Percentiles rank a stretch among this genome's conserved stretches.
Conservation (phyloP, 2,888 invertebrate species). For the Hyalella azteca region DNA sequence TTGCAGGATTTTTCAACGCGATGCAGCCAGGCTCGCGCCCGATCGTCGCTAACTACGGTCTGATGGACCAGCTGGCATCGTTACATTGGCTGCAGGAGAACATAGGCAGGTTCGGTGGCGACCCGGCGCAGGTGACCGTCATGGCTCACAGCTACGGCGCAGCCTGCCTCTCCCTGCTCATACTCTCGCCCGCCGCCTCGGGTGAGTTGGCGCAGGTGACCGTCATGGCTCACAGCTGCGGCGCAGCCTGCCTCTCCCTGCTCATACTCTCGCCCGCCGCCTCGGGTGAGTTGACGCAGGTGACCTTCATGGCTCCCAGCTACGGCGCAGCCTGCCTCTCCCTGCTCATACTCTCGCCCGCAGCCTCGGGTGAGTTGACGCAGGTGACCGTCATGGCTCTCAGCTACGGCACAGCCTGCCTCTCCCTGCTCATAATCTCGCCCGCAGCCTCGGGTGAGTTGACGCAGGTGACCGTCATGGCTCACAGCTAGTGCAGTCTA, state of each 20-base stretch:
- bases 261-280: conserved; percentile 65
- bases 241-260: conserved; percentile 64
- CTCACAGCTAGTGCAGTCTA: too few relatives aligned
- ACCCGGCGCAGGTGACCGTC: conserved; percentile 58
- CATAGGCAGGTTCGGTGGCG: conserved; percentile 61
- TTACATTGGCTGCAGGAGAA: conserved; percentile 67
- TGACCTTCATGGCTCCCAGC: too few relatives aligned
- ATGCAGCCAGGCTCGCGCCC: conserved; percentile 66
- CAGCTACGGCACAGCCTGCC: too few relatives aligned
- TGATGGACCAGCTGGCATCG: conserved; percentile 66
- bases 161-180: conserved; percentile 65
- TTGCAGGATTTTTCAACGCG: conserved; percentile 60
- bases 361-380: too few relatives aligned
- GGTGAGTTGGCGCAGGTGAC: conserved; percentile 55
- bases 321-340: too few relatives aligned
- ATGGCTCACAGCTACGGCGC: conserved; percentile 59
- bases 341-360: too few relatives aligned
- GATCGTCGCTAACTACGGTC: conserved; percentile 67
- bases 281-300: conserved; percentile 67
- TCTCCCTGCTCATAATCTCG: too few relatives aligned
- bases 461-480: too few relatives aligned
- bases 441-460: too few relatives aligned
- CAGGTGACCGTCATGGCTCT: too few relatives aligned
- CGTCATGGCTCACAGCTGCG: conserved; percentile 59
- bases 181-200: conserved; percentile 68